Evolutionary conservation across 1,140 invertebrate species (phyloP), one percentile per base, ranked within the genome.

Genomic region (Lucilia sericata): DNA sequence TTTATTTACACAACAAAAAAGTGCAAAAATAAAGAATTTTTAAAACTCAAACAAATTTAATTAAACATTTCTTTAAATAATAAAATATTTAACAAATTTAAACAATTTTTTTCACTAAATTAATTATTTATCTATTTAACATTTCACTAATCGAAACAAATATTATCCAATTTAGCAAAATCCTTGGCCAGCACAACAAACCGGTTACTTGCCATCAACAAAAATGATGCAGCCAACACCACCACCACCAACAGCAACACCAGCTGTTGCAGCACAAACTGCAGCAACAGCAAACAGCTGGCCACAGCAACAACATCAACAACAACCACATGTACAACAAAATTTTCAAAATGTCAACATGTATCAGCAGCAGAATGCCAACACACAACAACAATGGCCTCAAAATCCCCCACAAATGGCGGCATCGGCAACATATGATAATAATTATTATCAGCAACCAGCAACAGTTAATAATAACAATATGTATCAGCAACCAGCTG

Each of bases 401-500:
- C 84, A 80, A 81, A 83, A 84, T 9, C 4, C 76, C n/a, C 83
- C 85, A 75, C 82, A 84, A 74, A 84, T 74, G 75, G 36, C 84
- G 49, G 21, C 85, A 60, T 5, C 85, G 4, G 49, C 84, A 81
- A 82, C 60, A 80, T n/a, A 82, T 76, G 10, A 70, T 60, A 42
- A 84, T 55, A 84, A 36, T 14, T 76, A 78, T 42, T 81, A 81
- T 7, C 85, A 84, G 7, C 85, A 65, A 25, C 75, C 34, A 12
- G 7, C 30, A 36, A 1, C 30, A n/a, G 2, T 5, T 49, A 9
- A 17, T 84, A 65, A 17, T 34, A 80, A n/a, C 83, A 81, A 34
- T 84, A 86, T n/a, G n/a, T 80, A 51, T 80, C 85, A 85, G 34
- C 85, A 74, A 70, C 9, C 81, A 60, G 7, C n/a, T 51, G 10